Evolutionary conservation across 2,888 invertebrate species (phyloP), one percentile per base, ranked within the genome.

Genomic region (Lordiphosa andalusiaca): DNA sequence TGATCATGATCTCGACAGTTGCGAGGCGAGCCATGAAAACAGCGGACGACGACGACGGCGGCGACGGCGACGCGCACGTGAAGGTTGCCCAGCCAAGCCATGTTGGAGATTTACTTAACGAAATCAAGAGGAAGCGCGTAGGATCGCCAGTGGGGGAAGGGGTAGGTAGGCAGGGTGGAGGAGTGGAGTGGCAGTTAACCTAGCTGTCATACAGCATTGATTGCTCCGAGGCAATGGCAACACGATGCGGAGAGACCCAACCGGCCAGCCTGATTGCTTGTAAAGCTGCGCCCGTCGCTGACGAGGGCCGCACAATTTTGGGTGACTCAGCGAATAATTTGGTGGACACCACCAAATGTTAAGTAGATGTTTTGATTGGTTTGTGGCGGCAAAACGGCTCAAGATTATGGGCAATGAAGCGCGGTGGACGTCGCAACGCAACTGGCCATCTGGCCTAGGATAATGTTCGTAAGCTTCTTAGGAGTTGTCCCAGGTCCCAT

Each of bases 101-200:
- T 64, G 68, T 61, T 69, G 76, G 73, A 78, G 80, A 84, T 80
- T 80, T 80, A 84, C 84, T 84, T 84, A 80, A 80, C 85, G 75
- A 80, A 80, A 80, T 80, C 80, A 82, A 84, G 82, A 84, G 82
- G 82, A 82, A 81, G 83, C 83, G 83, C 77, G 77, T 78, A 76
- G 77, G 68, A 83, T 76, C 81, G 73, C 62, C 37, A 4, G 25
- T 37, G 52, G 36, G 6, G 37, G 23, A 10, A 25, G 25, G 10
- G 9, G 7, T n/a, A n/a, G n/a, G 41, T 13, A 36, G 56, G n/a
- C 48, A 33, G 16, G 9, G 6, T 0, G 21, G 40, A 44, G 41
- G 30, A 25, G 58, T 12, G 59, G 41, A 16, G 16, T n/a, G 49
- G 53, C 74, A 65, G 82, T 70, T 84, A 84, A 73, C 84, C 84